phyloP scores from a whole-genome alignment of 1,140 invertebrate genomes.

The Drosophila pachea region DNA sequence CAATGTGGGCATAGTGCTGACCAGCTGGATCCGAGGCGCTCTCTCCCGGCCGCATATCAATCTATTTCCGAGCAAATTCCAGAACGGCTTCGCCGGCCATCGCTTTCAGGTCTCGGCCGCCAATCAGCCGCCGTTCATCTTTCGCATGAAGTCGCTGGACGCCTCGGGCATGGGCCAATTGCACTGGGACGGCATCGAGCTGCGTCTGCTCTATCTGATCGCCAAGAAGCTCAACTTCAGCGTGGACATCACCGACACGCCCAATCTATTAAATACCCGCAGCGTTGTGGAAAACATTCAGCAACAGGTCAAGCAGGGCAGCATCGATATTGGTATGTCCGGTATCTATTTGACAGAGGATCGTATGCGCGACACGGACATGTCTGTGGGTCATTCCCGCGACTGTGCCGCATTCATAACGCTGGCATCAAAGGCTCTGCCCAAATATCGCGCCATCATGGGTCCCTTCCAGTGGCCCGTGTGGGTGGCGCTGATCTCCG shows the following conservation, averaged over 20 bases:
- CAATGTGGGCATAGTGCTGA: conserved; percentile 82
- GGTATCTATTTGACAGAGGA: conserved; percentile 84
- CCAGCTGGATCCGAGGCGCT: conserved; percentile 83
- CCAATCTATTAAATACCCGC: conserved; percentile 43
- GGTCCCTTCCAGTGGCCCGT: conserved; percentile 88
- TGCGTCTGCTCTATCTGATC: conserved; percentile 82
- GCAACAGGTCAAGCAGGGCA: conserved; percentile 28
- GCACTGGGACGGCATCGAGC: conserved; percentile 83
- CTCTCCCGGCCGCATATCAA: conserved; percentile 82
- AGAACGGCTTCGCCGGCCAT: conserved; percentile 84
- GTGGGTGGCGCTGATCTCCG: conserved; percentile 85
- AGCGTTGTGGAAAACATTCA: conserved; percentile 81
- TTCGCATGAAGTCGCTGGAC: conserved; percentile 81
- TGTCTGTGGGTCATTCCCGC: conserved; percentile 82
- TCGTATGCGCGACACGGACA: conserved; percentile 80
- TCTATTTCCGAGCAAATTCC: conserved; percentile 85
- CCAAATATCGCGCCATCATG: conserved; percentile 88
- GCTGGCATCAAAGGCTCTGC: conserved; percentile 85
- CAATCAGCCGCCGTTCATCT: conserved; percentile 85
- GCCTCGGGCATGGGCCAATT: conserved; percentile 50
- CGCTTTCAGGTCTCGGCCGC: conserved; percentile 83
- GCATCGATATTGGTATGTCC: conserved; percentile 83
- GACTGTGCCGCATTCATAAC: conserved; percentile 88
- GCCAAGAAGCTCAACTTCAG: conserved; percentile 84
- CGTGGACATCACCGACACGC: conserved; percentile 83